A percentile compares a stretch with the other conserved stretches of the same genome.
Evolutionary conservation across 1,140 invertebrate genomes (phyloP).

Genomic region (Neodiprion lecontei): DNA sequence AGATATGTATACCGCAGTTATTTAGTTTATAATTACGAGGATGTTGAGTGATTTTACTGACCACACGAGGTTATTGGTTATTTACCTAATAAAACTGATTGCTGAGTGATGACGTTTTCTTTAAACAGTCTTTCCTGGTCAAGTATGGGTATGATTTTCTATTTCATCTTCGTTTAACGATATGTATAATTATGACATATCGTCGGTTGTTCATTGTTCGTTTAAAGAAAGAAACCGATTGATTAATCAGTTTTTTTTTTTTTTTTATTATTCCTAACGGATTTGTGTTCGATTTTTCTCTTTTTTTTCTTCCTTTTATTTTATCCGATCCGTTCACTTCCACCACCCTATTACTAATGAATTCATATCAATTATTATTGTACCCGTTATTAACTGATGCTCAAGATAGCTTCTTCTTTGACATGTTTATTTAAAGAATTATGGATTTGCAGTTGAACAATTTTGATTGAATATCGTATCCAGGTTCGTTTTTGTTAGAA

Average conservation of each 20-base stretch:
- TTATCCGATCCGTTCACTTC: not conserved
- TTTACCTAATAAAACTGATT: not conserved
- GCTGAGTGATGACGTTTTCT: too few species aligned
- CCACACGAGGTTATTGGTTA: not conserved
- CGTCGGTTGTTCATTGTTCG: not conserved
- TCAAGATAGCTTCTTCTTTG: not conserved
- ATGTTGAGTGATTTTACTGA: not conserved
- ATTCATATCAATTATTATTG: not conserved
- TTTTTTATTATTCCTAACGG: not conserved
- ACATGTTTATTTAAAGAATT: not conserved
- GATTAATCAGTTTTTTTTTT: not conserved
- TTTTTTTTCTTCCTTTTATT: not conserved
- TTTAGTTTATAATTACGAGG: conserved; percentile 8
- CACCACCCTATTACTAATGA: not conserved
- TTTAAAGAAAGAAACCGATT: not conserved
- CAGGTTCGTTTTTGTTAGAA: not conserved
- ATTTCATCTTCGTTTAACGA: not conserved
- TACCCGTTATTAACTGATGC: not conserved
- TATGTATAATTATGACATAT: not conserved
- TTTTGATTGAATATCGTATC: not conserved
- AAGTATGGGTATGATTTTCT: not conserved
- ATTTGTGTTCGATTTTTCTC: not conserved
- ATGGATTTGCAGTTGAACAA: not conserved
- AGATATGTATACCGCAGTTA: conserved; percentile 2
- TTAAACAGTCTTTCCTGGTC: not conserved